Evolutionary conservation across 2,888 invertebrate genomes (phyloP).

Genomic region (Corbicula japonica): DNA sequence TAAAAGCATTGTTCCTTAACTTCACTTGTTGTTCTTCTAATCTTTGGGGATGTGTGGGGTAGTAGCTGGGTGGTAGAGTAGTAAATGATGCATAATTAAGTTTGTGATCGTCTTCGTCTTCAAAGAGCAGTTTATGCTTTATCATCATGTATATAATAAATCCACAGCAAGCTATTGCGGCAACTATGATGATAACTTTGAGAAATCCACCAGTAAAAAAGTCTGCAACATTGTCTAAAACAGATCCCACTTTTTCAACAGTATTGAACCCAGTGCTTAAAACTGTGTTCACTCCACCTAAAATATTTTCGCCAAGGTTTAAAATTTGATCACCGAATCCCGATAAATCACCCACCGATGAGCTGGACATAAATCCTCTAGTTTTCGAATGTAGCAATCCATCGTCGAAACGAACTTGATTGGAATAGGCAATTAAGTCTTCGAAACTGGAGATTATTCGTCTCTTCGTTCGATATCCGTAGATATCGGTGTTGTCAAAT

Average conservation of each 20-base stretch:
- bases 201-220: constrained; percentile 18
- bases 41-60: too few species aligned
- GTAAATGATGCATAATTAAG: too few species aligned
- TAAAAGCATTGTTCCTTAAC: too few species aligned
- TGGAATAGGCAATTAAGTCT: constrained; percentile 14
- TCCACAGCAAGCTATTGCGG: constrained; percentile 5
- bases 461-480: constrained; percentile 4
- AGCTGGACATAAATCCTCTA: not conserved
- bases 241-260: not conserved
- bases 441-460: constrained; percentile 25
- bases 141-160: constrained; percentile 10
- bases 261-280: too few species aligned
- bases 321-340: too few species aligned
- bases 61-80: too few species aligned
- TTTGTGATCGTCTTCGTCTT: constrained; percentile 11
- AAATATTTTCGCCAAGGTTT: too few species aligned
- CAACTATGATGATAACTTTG: constrained; percentile 17
- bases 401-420: constrained; percentile 7
- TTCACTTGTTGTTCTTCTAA: too few species aligned
- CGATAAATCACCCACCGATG: too few species aligned
- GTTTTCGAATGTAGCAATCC: not conserved
- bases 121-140: constrained; percentile 6
- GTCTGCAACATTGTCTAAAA: constrained; percentile 13
- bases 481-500: constrained; percentile 18
- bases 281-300: too few species aligned